phyloP scores from a whole-genome alignment of 2,888 invertebrate genomes.

The Dasypogon diadema region DNA sequence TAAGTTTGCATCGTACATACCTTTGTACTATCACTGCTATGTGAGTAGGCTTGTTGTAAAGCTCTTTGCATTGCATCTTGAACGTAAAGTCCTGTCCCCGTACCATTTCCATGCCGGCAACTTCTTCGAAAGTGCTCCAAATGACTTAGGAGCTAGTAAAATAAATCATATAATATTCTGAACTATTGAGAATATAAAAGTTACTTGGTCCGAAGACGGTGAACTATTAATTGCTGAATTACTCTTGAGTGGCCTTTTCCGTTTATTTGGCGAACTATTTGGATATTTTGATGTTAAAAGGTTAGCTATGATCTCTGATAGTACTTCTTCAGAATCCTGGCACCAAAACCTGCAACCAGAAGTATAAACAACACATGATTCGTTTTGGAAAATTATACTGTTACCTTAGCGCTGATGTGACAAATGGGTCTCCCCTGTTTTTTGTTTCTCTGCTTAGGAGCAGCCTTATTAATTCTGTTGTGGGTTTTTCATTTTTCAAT shows the following conservation, averaged over 20 bases:
- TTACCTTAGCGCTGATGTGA: constrained; percentile 86
- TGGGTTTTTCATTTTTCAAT: constrained; percentile 92
- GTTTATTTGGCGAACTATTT: constrained; percentile 89
- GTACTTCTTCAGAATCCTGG: constrained; percentile 89
- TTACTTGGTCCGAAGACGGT: constrained; percentile 82
- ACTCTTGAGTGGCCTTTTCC: constrained; percentile 85
- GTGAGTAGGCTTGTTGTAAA: constrained; percentile 86
- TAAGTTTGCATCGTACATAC: constrained; percentile 67
- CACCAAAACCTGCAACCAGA: constrained; percentile 80
- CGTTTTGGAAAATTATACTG: not conserved
- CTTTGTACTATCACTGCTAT: constrained; percentile 89
- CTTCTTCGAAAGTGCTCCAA: constrained; percentile 88
- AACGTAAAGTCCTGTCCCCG: constrained; percentile 84
- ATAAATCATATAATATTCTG: not conserved
- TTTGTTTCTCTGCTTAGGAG: constrained; percentile 82
- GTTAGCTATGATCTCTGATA: constrained; percentile 83
- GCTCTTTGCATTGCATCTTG: constrained; percentile 93
- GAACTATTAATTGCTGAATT: constrained; percentile 77
- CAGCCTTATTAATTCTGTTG: constrained; percentile 85
- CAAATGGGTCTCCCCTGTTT: constrained; percentile 84
- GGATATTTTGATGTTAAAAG: constrained; percentile 86
- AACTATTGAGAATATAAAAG: constrained; percentile 39
- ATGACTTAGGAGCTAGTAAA: constrained; percentile 83
- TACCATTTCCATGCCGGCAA: constrained; percentile 70
- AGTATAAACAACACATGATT: not conserved